Conservation (phyloP, 2,888 invertebrate genomes). For the Drosophila atroscutellata region DNA sequence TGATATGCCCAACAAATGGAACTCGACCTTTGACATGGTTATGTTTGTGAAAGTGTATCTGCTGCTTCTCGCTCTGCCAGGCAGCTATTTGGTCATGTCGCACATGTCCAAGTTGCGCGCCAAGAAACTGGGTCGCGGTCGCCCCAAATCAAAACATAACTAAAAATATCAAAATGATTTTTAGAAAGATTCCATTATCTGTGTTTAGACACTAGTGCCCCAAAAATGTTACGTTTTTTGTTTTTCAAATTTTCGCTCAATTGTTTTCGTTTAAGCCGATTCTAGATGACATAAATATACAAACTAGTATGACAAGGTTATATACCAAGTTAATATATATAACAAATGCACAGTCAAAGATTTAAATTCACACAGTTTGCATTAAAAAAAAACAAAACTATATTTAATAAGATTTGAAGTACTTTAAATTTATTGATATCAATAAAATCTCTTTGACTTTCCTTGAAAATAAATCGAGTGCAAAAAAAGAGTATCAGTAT, state of each 20-base stretch:
- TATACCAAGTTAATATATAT: conserved; percentile 1
- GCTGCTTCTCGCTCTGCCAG: conserved; percentile 90
- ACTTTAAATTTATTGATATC: background rate
- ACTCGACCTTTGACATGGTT: conserved; percentile 94
- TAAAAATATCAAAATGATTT: conserved; percentile 4
- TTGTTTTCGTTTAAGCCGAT: background rate
- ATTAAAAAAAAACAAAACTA: background rate
- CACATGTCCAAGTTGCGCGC: conserved; percentile 92
- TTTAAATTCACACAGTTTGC: conserved; percentile 1
- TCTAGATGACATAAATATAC: background rate
- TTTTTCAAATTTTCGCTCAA: background rate
- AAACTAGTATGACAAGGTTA: background rate
- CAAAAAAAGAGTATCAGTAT: background rate
- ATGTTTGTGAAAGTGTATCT: conserved; percentile 91
- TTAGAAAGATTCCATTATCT: background rate
- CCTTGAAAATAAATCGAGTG: background rate
- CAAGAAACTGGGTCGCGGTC: conserved; percentile 87
- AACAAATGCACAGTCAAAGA: conserved; percentile 16
- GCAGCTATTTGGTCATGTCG: conserved; percentile 91
- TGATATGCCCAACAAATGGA: conserved; percentile 92
- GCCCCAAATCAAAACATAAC: conserved; percentile 56
- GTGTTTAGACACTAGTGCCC: background rate
- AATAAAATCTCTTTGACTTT: conserved; percentile 9
- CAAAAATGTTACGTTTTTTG: conserved; percentile 9
- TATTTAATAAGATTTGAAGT: background rate